Evolutionary conservation across 1,140 invertebrate genomes (phyloP).

Genomic region (Ceratosolen solmsi): DNA sequence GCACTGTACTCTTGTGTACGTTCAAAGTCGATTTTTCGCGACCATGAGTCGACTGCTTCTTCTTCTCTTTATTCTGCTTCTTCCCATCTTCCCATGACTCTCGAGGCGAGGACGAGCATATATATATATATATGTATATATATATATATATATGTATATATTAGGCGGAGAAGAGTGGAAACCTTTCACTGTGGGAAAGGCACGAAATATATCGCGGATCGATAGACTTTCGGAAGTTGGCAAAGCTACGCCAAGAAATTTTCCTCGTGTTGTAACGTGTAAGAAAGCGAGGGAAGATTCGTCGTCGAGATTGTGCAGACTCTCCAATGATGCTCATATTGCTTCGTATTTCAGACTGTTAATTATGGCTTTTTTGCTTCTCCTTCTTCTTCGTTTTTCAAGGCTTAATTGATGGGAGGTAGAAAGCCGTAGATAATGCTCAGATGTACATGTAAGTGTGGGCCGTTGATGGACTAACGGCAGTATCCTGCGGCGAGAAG

Average conservation of each 20-base stretch:
- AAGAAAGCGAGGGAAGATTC: not conserved
- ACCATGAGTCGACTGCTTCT: not conserved
- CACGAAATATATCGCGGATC: not conserved
- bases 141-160: not conserved
- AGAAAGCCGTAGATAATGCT: not conserved
- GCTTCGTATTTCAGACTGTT: not conserved
- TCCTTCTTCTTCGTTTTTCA: not conserved
- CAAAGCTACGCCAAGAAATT: not conserved
- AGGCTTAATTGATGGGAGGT: not conserved
- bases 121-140: not conserved
- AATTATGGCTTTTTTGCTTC: not conserved
- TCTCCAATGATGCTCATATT: not conserved
- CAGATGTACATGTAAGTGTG: not conserved
- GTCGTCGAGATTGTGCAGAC: not conserved
- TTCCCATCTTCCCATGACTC: not conserved
- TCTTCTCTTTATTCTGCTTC: not conserved
- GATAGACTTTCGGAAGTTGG: conserved; percentile 17
- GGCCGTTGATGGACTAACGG: not conserved
- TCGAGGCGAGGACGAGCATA: not conserved
- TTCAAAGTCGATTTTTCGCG: conserved; percentile 20
- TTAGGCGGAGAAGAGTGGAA: not conserved
- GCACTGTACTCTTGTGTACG: not conserved
- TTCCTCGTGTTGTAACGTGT: not conserved
- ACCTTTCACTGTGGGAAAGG: conserved; percentile 18
- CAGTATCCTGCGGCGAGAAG: not conserved